Base-by-base conservation (phyloP, 1,140 invertebrate species). In the Aphis gossypii region DNA sequence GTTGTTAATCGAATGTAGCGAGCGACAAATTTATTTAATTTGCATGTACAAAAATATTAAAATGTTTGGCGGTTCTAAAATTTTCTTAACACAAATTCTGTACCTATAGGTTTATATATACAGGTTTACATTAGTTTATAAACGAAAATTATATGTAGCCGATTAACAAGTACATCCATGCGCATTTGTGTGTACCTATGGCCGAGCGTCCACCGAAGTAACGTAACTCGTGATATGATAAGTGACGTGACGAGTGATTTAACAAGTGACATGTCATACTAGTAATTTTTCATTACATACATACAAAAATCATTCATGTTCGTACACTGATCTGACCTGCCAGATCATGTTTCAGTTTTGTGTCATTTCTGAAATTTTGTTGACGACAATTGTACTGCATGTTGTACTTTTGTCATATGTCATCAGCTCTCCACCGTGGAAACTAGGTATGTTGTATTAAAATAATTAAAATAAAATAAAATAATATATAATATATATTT, bases 361-460 rank as follows among this genome's bases (percentile, higher is more conserved):
- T 83, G 76, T 83, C 14, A 83, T 83, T 83, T 83, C 76, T 83
- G 76, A 83, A 83, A 83, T 83, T 35, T 83, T 83, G 76, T 38
- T 21, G 0, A 21, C 41, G 76, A 83, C 76, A 35, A 83, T 21
- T 21, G n/a, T 83, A 21, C 20, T 83, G 35, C 76, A 38, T 83
- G n/a, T 38, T 35, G n/a, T 82, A 82, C 30, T 82, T 18, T 82
- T 82, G 76, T 82, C 76, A 82, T 2, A 82, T 35, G 76, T 82
- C 44, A 46, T 46, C 44, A 46, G 44, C 44, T 46, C 44, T 46
- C 9, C 44, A 5, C 9, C 44, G 44, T 46, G 44, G 44, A 46
- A 46, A 46, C 44, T 46, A 46, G 44, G 44, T 82, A 82, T 35
- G 18, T 82, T 68, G 60, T 76, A 46, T 76, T 76, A 0, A 46